phyloP scores from a whole-genome alignment of 2,113 vertebrate species.

The Andinoacara biseriatus region DNA sequence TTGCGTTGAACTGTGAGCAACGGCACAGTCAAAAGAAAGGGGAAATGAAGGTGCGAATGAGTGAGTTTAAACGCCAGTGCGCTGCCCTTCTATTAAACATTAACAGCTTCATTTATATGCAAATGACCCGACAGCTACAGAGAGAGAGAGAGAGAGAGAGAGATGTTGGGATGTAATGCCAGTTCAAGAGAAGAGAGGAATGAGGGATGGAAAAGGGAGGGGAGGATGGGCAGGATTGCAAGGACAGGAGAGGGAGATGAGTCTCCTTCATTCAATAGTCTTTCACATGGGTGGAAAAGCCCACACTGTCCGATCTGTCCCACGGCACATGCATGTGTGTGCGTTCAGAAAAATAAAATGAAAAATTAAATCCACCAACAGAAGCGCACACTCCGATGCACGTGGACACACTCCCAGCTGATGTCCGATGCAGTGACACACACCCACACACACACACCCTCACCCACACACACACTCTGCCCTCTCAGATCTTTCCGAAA shows the following conservation, averaged over 20 bases:
- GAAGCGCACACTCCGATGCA: slow-evolving; percentile 33
- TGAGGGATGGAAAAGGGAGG: slow-evolving; percentile 33
- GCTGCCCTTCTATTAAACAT: slow-evolving; percentile 85
- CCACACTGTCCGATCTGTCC: slow-evolving; percentile 46
- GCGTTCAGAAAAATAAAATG: background rate
- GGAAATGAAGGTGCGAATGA: slow-evolving; percentile 75
- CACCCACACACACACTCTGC: slow-evolving; percentile 19
- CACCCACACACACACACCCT: slow-evolving; percentile 7
- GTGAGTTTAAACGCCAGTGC: slow-evolving; percentile 74
- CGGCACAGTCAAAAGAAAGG: slow-evolving; percentile 80
- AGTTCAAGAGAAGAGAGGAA: slow-evolving; percentile 70
- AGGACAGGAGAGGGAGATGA: slow-evolving; percentile 12
- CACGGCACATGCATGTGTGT: slow-evolving; percentile 36
- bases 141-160: slow-evolving; percentile 25
- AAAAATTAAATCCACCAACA: slow-evolving; percentile 22
- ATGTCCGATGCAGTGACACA: slow-evolving; percentile 38
- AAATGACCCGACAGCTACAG: slow-evolving; percentile 81
- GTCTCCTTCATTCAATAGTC: slow-evolving; percentile 67
- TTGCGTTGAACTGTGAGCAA: slow-evolving; percentile 88
- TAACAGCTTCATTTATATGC: slow-evolving; percentile 87
- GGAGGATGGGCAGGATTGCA: background rate
- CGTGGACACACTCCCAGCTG: slow-evolving; percentile 37
- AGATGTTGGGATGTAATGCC: slow-evolving; percentile 71
- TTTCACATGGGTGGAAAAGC: slow-evolving; percentile 56
- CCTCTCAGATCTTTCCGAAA: slow-evolving; percentile 49